These are phyloP conservation scores for Galeopsomyia nigrocyanea DNA, from an alignment of 2,888 invertebrate species.

Conservation along the genomic window DNA sequence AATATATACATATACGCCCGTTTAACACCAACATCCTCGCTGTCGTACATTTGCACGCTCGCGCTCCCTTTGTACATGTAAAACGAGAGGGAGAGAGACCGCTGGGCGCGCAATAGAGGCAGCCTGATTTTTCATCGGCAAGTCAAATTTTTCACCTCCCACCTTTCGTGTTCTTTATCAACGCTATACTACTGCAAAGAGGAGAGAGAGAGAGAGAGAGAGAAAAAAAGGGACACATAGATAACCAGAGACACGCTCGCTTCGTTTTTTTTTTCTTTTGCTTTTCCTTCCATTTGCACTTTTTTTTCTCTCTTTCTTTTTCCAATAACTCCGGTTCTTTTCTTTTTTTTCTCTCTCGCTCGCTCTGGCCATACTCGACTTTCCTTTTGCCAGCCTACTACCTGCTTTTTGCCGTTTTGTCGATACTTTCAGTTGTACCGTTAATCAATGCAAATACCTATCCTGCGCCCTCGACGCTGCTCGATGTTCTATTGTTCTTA, in stretches of 20 bases:
- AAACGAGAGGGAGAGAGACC: no score
- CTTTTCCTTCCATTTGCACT: conserved; percentile 8
- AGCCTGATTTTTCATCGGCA: conserved; percentile 36
- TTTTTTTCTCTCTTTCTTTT: neutral
- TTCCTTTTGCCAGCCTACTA: conserved; percentile 7
- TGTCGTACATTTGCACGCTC: neutral
- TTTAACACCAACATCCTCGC: conserved; percentile 9
- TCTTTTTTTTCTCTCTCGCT: neutral
- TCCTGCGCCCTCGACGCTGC: no score
- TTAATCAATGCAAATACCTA: conserved; percentile 39
- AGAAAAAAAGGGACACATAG: neutral
- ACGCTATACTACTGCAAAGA: no score
- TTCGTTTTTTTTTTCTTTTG: neutral
- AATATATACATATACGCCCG: conserved; percentile 19
- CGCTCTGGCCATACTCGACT: neutral
- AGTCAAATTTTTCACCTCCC: conserved; percentile 27
- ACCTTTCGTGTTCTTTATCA: neutral
- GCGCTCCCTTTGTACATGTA: no score
- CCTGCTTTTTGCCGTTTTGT: conserved; percentile 1
- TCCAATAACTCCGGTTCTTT: neutral
- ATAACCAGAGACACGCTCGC: neutral
- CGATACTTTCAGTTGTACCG: conserved; percentile 14
- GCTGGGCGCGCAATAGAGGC: neutral
- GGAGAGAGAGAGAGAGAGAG: neutral
- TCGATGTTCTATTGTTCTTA: neutral